phyloP scores from a whole-genome alignment of 2,888 invertebrate species.

The Hedychridium roseum region DNA sequence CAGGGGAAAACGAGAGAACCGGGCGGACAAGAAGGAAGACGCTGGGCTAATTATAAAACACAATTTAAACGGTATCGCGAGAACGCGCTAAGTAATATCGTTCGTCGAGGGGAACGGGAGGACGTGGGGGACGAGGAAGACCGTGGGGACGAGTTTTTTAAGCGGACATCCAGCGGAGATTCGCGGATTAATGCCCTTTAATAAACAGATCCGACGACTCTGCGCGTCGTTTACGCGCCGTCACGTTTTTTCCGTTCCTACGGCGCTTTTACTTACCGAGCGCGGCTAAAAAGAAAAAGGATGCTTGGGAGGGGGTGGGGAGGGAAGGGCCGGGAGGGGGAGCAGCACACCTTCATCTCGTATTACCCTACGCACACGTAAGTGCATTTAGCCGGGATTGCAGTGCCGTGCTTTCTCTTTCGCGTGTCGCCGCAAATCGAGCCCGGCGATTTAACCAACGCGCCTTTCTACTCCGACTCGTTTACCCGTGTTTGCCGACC shows the following conservation, averaged over 20 bases:
- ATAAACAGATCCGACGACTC: slow-evolving; percentile 34
- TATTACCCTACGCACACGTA: slow-evolving; percentile 12
- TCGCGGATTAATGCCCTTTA: slow-evolving; percentile 45
- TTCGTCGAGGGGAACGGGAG: slow-evolving; percentile 17
- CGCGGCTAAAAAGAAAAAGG: too few species aligned
- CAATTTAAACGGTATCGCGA: slow-evolving; percentile 43
- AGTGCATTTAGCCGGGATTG: slow-evolving; percentile 21
- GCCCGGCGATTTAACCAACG: slow-evolving; percentile 17
- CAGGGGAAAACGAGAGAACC: slow-evolving; percentile 2
- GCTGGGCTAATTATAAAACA: slow-evolving; percentile 44
- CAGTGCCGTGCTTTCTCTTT: slow-evolving; percentile 10
- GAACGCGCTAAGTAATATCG: slow-evolving; percentile 36
- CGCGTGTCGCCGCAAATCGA: slow-evolving; percentile 11
- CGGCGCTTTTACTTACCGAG: too few species aligned
- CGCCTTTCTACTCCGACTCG: background rate
- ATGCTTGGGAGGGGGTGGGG: too few species aligned
- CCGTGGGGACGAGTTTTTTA: slow-evolving; percentile 17
- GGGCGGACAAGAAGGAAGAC: background rate
- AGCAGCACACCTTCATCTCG: slow-evolving; percentile 22
- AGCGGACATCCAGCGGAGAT: slow-evolving; percentile 37
- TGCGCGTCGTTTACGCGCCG: slow-evolving; percentile 3
- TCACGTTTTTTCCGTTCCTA: slow-evolving; percentile 8
- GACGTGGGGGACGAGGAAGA: slow-evolving; percentile 4
- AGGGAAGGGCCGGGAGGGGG: slow-evolving; percentile 3
- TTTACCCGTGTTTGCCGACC: slow-evolving; percentile 6